These are phyloP conservation scores for Anagyrus pseudococci DNA, from an alignment of 2,888 invertebrate genomes.

Conservation along the genomic window DNA sequence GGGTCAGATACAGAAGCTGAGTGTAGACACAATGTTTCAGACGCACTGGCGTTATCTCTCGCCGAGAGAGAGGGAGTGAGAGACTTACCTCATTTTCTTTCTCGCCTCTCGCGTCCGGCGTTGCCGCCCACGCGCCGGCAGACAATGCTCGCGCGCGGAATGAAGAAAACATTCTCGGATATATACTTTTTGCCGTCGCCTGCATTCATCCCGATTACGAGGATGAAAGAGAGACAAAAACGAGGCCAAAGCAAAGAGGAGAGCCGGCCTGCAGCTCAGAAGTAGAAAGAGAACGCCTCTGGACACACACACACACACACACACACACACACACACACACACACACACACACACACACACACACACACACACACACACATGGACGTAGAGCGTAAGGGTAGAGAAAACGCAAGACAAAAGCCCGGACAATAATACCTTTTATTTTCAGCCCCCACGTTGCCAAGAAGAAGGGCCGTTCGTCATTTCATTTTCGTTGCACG, in stretches of 20 bases:
- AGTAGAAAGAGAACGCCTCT: neutral
- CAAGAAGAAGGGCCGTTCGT: neutral
- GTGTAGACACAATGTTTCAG: neutral
- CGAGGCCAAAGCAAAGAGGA: neutral
- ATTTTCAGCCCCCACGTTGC: neutral
- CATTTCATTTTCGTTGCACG: neutral
- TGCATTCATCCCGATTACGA: slow-evolving; percentile 1
- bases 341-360: no score
- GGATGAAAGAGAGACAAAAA: neutral
- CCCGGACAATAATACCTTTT: neutral
- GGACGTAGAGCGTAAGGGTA: no score
- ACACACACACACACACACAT: no score
- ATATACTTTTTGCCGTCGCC: neutral
- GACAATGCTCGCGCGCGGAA: neutral
- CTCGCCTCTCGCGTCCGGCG: neutral
- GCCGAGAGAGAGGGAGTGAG: no score
- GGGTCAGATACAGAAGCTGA: no score
- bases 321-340: no score
- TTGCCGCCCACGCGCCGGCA: neutral
- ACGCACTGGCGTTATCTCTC: neutral
- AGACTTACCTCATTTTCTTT: neutral
- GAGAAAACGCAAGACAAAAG: slow-evolving; percentile 7
- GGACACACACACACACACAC: no score
- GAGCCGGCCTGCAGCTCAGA: neutral
- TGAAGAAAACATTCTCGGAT: slow-evolving; percentile 2